phyloP scores from a whole-genome alignment of 2,888 invertebrate genomes.

The Eremobia ochroleuca region DNA sequence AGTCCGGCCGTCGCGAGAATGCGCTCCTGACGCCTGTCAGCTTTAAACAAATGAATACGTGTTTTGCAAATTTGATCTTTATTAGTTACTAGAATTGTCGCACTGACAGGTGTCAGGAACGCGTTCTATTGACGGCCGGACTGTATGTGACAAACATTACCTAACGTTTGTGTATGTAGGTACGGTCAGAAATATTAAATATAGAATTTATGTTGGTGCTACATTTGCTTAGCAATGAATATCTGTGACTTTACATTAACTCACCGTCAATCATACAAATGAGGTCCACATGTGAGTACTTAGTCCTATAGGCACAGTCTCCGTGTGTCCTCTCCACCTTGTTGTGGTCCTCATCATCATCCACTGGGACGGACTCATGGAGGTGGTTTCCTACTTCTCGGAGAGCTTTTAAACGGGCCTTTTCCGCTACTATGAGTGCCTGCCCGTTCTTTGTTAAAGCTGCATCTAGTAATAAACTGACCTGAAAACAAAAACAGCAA shows the following conservation, averaged over 20 bases:
- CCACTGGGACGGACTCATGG: slow-evolving; percentile 98
- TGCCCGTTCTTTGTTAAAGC: slow-evolving; percentile 95
- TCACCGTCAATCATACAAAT: slow-evolving; percentile 99
- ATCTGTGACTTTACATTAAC: slow-evolving; percentile 35
- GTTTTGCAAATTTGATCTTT: too few relatives aligned
- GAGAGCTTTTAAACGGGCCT: slow-evolving; percentile 94
- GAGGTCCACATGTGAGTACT: slow-evolving; percentile 99
- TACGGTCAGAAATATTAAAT: too few relatives aligned
- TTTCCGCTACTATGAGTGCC: slow-evolving; percentile 93
- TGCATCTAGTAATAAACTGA: slow-evolving; percentile 95
- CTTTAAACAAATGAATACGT: too few relatives aligned
- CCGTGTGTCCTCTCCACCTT: slow-evolving; percentile 97
- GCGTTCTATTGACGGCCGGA: too few relatives aligned
- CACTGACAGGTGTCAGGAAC: too few relatives aligned
- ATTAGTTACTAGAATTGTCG: too few relatives aligned
- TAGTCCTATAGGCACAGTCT: slow-evolving; percentile 94
- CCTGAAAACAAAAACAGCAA: slow-evolving; percentile 71
- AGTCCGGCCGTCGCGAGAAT: too few relatives aligned
- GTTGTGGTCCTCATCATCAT: slow-evolving; percentile 99
- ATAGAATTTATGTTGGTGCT: too few relatives aligned
- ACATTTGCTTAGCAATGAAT: too few relatives aligned
- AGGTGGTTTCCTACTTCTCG: slow-evolving; percentile 98
- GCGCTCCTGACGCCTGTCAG: too few relatives aligned
- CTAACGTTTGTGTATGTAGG: too few relatives aligned
- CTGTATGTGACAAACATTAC: too few relatives aligned